Evolutionary conservation across 2,888 invertebrate genomes (phyloP).

Genomic region (Cataglyphis rosenhaueri): DNA sequence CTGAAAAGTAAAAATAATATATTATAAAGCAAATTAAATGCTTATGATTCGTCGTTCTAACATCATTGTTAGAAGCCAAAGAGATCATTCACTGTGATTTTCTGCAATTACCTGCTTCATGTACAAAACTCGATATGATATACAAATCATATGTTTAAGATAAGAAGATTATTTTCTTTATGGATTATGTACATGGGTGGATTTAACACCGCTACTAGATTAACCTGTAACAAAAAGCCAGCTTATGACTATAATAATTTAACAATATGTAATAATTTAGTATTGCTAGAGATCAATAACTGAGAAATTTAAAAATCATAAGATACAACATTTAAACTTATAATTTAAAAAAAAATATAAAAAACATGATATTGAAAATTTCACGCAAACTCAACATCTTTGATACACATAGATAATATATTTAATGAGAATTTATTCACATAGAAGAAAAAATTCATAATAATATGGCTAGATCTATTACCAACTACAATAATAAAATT

Average conservation of each 20-base stretch:
- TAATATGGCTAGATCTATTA: neutral
- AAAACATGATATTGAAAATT: neutral
- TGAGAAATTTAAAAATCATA: conserved; percentile 11
- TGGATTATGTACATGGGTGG: conserved; percentile 3
- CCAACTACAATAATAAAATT: neutral
- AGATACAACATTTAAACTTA: neutral
- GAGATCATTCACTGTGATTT: neutral
- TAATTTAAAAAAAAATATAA: neutral
- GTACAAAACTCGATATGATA: conserved; percentile 34
- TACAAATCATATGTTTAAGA: conserved; percentile 9
- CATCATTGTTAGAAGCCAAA: conserved; percentile 1
- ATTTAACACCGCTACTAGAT: neutral
- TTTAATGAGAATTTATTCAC: conserved; percentile 8
- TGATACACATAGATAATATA: neutral
- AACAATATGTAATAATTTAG: neutral
- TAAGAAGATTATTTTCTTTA: neutral
- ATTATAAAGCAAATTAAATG: neutral
- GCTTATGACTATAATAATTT: neutral
- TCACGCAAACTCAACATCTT: neutral
- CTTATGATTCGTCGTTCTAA: neutral
- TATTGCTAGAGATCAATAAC: neutral
- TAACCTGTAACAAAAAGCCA: neutral
- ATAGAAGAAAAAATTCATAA: neutral
- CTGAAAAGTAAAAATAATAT: neutral
- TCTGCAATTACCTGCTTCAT: neutral